Evolutionary conservation across 2,797 vertebrate genomes (phyloP).

Genomic region (Dendrocincla tyrannina): DNA sequence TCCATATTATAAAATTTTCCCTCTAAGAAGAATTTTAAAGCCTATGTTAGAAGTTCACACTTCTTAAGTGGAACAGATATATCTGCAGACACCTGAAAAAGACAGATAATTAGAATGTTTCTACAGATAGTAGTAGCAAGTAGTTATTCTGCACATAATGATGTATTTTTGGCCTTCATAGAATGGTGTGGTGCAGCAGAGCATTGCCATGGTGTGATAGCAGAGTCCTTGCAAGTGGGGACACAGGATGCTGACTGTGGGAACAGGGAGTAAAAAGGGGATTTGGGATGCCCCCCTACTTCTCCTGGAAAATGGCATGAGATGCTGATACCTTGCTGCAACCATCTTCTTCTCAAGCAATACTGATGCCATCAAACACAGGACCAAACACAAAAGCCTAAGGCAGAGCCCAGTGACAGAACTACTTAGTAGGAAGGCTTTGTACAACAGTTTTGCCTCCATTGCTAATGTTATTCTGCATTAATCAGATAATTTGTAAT

Average conservation of each 20-base stretch:
- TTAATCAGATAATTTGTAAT: not conserved
- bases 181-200: not conserved
- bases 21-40: not conserved
- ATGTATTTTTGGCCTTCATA: not conserved
- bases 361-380: not conserved
- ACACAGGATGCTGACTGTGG: not conserved
- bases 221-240: not conserved
- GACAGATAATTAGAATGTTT: not conserved
- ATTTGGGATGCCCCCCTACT: not conserved
- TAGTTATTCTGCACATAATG: not conserved
- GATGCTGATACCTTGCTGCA: not conserved
- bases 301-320: not conserved
- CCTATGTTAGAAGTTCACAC: not conserved
- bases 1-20: not conserved
- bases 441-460: not conserved
- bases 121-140: not conserved
- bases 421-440: not conserved
- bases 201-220: accelerated
- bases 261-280: not conserved
- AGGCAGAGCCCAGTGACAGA: not conserved
- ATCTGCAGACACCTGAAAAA: not conserved
- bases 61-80: not conserved
- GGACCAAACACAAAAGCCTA: not conserved
- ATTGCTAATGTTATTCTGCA: not conserved
- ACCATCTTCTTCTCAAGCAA: not conserved